These are phyloP conservation scores for Drymodes brunneopygia DNA, from an alignment of 2,113 vertebrate genomes.

Conservation along the genomic window DNA sequence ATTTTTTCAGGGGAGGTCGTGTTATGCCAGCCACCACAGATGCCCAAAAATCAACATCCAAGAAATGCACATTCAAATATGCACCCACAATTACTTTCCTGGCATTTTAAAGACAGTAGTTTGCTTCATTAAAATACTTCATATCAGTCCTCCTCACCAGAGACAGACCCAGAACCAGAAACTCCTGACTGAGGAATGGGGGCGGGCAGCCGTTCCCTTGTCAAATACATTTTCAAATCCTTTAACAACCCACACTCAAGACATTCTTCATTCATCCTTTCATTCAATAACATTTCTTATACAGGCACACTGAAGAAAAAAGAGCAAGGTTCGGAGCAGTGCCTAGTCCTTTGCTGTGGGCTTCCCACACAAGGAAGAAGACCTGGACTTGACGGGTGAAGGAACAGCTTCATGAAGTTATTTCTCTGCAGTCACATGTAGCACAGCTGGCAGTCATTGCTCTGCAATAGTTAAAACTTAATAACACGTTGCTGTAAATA, in stretches of 20 bases:
- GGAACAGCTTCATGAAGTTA: background rate
- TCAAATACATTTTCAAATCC: background rate
- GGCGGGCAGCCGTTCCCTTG: accelerated
- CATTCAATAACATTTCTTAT: background rate
- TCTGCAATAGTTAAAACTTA: background rate
- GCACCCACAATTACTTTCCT: background rate
- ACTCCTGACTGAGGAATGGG: background rate
- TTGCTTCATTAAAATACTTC: background rate
- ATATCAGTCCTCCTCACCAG: background rate
- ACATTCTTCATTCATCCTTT: background rate
- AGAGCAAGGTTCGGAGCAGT: accelerated
- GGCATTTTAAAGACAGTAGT: background rate
- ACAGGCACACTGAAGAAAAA: background rate
- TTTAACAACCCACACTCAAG: background rate
- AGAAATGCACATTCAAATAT: background rate
- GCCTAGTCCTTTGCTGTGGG: background rate
- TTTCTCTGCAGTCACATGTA: background rate
- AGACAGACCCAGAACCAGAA: background rate
- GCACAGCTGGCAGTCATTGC: background rate
- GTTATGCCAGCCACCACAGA: background rate
- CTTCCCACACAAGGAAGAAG: background rate
- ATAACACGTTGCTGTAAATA: conserved; percentile 5
- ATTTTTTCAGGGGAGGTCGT: background rate
- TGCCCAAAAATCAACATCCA: background rate
- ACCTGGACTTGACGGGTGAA: background rate